Percentiles rank a stretch among this genome's conserved stretches.
phyloP scores from a whole-genome alignment of 2,113 vertebrate genomes.

The Rhipidura dahli region DNA sequence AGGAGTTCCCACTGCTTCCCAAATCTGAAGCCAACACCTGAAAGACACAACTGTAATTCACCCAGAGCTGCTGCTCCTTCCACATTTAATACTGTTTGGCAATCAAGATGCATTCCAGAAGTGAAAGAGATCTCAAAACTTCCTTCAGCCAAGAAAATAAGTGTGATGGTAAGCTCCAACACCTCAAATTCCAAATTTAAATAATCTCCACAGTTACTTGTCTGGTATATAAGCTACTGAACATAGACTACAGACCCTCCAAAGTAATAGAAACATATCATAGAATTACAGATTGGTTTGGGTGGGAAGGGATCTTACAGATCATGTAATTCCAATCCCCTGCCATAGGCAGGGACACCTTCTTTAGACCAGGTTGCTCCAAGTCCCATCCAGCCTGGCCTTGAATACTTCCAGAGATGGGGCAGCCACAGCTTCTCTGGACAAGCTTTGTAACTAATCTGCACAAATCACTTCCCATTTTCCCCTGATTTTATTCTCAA shows the following conservation, averaged over 20 bases:
- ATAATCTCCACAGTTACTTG: not conserved
- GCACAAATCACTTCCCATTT: not conserved
- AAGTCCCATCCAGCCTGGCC: not conserved
- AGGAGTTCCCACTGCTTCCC: not conserved
- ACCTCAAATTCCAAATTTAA: not conserved
- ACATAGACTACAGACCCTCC: not conserved
- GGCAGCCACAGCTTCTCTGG: not conserved
- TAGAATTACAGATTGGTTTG: not conserved
- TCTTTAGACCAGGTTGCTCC: not conserved
- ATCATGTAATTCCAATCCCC: not conserved
- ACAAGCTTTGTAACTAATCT: not conserved
- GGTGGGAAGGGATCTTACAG: not conserved
- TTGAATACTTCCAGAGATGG: not conserved
- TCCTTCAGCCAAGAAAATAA: not conserved
- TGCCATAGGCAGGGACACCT: not conserved
- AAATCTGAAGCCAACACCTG: constrained; percentile 15
- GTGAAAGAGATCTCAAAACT: not conserved
- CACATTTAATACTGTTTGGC: not conserved
- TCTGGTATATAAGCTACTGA: not conserved
- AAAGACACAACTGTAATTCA: constrained; percentile 20
- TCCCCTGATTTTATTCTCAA: not conserved
- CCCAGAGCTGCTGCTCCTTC: not conserved
- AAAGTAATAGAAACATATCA: not conserved
- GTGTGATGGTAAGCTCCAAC: not conserved
- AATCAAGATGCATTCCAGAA: constrained; percentile 14